A percentile compares a stretch with the other conserved stretches of the same genome.
Conservation (phyloP, 2,113 vertebrate species). For the Melanerpes formicivorus region DNA sequence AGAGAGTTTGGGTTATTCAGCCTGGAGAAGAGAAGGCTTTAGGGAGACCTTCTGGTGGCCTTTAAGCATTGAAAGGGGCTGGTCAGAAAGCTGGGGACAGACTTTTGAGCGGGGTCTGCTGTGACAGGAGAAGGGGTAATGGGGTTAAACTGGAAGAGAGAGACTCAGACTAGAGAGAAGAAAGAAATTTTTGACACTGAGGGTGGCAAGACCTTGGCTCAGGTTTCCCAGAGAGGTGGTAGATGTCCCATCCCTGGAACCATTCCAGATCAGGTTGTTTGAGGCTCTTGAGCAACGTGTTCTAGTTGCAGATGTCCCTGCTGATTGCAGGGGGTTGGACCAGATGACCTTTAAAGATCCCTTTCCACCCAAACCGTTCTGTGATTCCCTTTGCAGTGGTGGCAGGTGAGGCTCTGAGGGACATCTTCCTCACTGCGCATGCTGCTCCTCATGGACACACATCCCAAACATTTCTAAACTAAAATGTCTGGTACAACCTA, state of each 20-base stretch:
- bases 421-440: not conserved
- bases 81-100: not conserved
- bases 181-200: not conserved
- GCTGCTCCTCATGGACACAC: not conserved
- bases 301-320: too few relatives aligned
- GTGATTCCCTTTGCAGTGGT: not conserved
- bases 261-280: not conserved
- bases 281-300: not conserved
- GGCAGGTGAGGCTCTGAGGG: not conserved
- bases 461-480: not conserved
- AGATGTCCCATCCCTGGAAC: not conserved
- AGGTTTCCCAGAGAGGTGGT: not conserved
- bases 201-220: not conserved
- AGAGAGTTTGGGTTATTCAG: not conserved
- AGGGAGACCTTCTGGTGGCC: not conserved
- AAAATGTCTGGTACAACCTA: not conserved
- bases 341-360: too few relatives aligned
- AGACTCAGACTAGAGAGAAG: not conserved
- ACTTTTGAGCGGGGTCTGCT: not conserved
- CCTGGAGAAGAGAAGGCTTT: not conserved
- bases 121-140: not conserved
- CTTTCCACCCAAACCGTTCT: too few relatives aligned
- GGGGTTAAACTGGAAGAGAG: not conserved
- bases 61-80: not conserved
- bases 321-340: too few relatives aligned